These are phyloP conservation scores for Coendou prehensilis DNA, from an alignment of 2,797 vertebrate genomes.

Conservation along the genomic window DNA sequence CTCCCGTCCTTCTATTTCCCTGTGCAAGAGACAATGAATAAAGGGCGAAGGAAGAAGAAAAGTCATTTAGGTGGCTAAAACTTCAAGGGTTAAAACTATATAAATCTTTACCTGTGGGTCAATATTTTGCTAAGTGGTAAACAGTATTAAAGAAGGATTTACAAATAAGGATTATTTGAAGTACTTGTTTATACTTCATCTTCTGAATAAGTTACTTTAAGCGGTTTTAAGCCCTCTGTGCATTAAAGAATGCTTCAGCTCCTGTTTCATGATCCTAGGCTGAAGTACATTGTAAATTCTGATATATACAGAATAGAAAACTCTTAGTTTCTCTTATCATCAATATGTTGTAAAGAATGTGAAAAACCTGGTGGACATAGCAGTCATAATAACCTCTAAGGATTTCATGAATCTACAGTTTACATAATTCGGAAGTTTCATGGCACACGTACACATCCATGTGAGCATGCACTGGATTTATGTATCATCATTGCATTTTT, in stretches of 20 bases:
- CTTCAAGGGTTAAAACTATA: constrained; percentile 49
- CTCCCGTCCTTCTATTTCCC: neutral
- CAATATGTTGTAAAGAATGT: neutral
- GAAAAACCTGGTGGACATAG: neutral
- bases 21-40: neutral
- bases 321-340: neutral
- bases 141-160: constrained; percentile 61
- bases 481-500: constrained; percentile 24
- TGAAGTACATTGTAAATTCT: constrained; percentile 66
- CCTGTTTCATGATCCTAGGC: neutral
- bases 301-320: neutral
- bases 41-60: neutral
- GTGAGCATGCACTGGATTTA: neutral
- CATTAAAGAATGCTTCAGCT: neutral
- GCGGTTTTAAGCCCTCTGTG: neutral
- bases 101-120: constrained; percentile 6
- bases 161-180: constrained; percentile 54
- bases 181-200: neutral
- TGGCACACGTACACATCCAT: accelerated
- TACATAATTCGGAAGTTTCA: neutral
- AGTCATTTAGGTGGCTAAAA: neutral
- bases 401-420: neutral
- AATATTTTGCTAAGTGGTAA: constrained; percentile 64
- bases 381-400: neutral
- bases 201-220: constrained; percentile 27